Evolutionary conservation across 2,888 invertebrate species (phyloP), one percentile per base, ranked within the genome.

Genomic region (Phalera bucephala): DNA sequence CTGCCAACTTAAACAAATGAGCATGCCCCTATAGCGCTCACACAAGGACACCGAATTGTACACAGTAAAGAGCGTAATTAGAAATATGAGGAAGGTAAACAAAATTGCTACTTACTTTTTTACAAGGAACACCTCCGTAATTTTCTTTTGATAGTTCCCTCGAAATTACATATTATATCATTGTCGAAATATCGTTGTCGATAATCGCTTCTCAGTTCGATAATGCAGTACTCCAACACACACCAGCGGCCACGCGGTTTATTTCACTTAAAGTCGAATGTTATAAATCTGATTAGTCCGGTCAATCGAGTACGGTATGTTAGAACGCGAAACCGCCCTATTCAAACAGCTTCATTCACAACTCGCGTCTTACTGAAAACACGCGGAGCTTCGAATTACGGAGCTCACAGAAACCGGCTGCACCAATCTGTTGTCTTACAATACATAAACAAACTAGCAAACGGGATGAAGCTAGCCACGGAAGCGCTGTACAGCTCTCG

Each of bases 391-490:
- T 62, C 58, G 61, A 51, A 64, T 64, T 65, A 72, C 71, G 69
- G 70, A 71, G 72, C 77, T 66, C 72, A 57, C 69, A 67, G 72
- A 72, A 71, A 79, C 87, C 86, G 81, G 84, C 77, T 77, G 75
- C 79, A 83, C 80, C 73, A 76, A 80, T 80, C 84, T 85, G 87
- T 86, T 88, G 87, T 88, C 86, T 86, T 82, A 66, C 80, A 77
- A 85, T 83, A 85, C 80, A 87, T 89, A 89, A 89, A 89, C 88
- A 89, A 89, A 87, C 85, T 71, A 70, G 45, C 62, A 64, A 76
- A 59, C 70, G 77, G 55, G 59, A 75, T 82, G 88, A 89, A 88
- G 77, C 72, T 87, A 87, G 87, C 78, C 57, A 46, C 84, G 66
- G 41, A 44, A 59, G 48, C 51, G 53, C 44, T 22, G 34, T 41